A percentile compares a stretch with the other conserved stretches of the same genome.
Conservation (phyloP, 2,888 invertebrate species). For the Hipparchia sbordonii region DNA sequence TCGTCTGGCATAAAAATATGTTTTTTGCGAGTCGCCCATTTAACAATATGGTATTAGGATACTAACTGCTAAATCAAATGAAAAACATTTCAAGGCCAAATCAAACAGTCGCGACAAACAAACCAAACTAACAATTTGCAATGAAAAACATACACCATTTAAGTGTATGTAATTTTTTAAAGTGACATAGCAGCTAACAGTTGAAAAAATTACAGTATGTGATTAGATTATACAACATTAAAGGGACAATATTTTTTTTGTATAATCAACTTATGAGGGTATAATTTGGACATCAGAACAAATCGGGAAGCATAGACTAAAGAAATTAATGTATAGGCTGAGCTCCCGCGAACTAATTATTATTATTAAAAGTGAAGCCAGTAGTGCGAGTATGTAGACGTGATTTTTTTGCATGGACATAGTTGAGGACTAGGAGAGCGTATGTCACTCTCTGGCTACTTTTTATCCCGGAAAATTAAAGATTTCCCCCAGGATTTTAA, state of each 20-base stretch:
- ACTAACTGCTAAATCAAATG: neutral
- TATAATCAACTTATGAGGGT: conserved; percentile 50
- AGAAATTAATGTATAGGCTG: neutral
- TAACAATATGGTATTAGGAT: conserved; percentile 9
- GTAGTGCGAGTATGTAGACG: no score
- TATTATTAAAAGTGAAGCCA: neutral
- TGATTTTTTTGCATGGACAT: no score
- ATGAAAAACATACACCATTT: conserved; percentile 36
- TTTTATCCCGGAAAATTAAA: no score
- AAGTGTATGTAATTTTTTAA: conserved; percentile 50
- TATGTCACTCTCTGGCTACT: no score
- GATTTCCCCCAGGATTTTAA: no score
- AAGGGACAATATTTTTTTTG: conserved; percentile 39
- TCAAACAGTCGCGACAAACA: conserved; percentile 9
- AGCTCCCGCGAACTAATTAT: neutral
- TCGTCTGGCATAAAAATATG: neutral
- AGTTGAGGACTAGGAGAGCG: no score
- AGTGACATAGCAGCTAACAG: conserved; percentile 49
- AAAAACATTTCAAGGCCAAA: conserved; percentile 10
- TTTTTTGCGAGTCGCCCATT: neutral
- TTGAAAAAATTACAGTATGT: conserved; percentile 45
- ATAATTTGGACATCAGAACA: conserved; percentile 51
- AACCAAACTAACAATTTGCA: conserved; percentile 29
- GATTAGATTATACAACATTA: conserved; percentile 43
- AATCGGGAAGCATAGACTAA: neutral